Evolutionary conservation across 2,888 invertebrate species (phyloP).

Genomic region (Apodemia mormo): DNA sequence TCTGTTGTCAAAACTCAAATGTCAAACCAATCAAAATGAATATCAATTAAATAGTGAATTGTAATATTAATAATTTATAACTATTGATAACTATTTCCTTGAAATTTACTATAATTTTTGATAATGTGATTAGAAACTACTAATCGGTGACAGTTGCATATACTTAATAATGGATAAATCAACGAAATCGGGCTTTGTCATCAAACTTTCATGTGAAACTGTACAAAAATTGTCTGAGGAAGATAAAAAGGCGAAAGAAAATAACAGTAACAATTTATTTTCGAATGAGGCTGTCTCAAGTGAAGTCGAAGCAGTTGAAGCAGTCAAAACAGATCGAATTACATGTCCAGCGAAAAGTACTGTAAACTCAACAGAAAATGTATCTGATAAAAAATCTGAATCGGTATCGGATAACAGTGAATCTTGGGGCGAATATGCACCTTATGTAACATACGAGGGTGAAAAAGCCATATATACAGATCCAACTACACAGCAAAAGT

Average conservation of each 20-base stretch:
- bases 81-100: background rate
- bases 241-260: slow-evolving; percentile 48
- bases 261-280: slow-evolving; percentile 12
- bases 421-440: slow-evolving; percentile 70
- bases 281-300: background rate
- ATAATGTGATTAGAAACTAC: background rate
- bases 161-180: slow-evolving; percentile 51
- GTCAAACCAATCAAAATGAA: too few species aligned
- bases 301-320: background rate
- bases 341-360: background rate
- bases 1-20: too few species aligned
- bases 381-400: background rate
- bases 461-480: slow-evolving; percentile 88
- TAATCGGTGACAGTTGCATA: background rate
- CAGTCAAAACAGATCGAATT: background rate
- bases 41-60: too few species aligned
- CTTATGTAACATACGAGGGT: slow-evolving; percentile 86
- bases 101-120: background rate
- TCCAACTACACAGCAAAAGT: slow-evolving; percentile 85
- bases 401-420: slow-evolving; percentile 1
- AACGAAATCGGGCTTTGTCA: slow-evolving; percentile 67
- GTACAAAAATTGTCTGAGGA: slow-evolving; percentile 70
- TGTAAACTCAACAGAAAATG: background rate
- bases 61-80: too few species aligned
- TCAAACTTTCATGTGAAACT: slow-evolving; percentile 73